These are phyloP conservation scores for Beris chalybata DNA, from an alignment of 2,888 invertebrate genomes.

Conservation along the genomic window DNA sequence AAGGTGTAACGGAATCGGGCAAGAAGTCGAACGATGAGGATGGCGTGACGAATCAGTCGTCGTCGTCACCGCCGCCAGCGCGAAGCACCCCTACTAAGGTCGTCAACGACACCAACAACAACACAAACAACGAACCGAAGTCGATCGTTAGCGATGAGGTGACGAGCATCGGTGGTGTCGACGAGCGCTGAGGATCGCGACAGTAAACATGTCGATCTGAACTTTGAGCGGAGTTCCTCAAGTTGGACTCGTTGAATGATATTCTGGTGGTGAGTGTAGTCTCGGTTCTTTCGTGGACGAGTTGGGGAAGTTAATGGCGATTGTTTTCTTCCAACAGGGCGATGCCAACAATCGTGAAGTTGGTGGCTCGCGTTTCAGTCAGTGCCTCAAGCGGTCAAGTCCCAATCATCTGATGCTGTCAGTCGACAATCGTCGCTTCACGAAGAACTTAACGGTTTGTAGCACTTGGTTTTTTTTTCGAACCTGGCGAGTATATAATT, in stretches of 20 bases:
- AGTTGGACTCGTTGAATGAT: conserved; percentile 75
- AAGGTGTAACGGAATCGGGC: background rate
- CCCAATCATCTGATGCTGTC: conserved; percentile 43
- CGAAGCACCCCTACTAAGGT: conserved; percentile 35
- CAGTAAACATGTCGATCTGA: conserved; percentile 62
- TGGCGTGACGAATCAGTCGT: background rate
- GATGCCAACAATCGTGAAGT: conserved; percentile 58
- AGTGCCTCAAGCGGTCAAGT: conserved; percentile 69
- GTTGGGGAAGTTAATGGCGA: no score
- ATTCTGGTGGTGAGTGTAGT: conserved; percentile 65
- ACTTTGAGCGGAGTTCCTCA: conserved; percentile 84
- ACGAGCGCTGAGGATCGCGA: conserved; percentile 8
- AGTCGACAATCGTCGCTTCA: conserved; percentile 63
- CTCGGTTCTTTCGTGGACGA: background rate
- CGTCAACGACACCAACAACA: conserved; percentile 30
- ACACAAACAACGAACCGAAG: conserved; percentile 1
- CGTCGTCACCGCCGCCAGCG: conserved; percentile 32
- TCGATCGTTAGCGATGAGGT: background rate
- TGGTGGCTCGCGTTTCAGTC: conserved; percentile 74
- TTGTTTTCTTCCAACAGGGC: conserved; percentile 58
- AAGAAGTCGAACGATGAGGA: conserved; percentile 13
- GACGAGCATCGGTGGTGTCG: background rate
- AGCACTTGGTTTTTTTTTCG: background rate
- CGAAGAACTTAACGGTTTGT: conserved; percentile 65
- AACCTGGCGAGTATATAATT: no score